Evolutionary conservation across 1,140 invertebrate species (phyloP), one percentile per base, ranked within the genome.

Genomic region (Diorhabda sublineata): DNA sequence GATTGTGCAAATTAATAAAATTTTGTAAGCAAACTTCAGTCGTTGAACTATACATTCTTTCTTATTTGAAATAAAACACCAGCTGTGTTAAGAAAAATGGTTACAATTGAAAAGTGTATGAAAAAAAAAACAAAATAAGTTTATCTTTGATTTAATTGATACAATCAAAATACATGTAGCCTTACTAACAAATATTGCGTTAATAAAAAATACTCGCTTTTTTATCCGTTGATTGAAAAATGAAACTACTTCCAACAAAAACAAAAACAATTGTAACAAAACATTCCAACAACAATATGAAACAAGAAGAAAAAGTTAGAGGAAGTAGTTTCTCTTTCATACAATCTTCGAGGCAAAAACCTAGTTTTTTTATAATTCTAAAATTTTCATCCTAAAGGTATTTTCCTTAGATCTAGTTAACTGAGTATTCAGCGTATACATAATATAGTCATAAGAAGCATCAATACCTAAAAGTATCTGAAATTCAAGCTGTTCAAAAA

Each of bases 81-180:
- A 26, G 26, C 26, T 26, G 26, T 26, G 26, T 26, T 26, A 26
- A 26, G 26, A 2, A 26, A 26, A 26, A 26, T 26, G 26, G 26
- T 26, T 26, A 1, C 26, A 26, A 26, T 26, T 3, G 2, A 52
- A 52, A 52, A n/a, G 2, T 6, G 4, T 52, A 2, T 8, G n/a
- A 2, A 3, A 4, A 52, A 52, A 52, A 52, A 52, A 4, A 3
- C 47, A 52, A 0, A 4, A 9, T 62, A 4, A 5, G 61, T 62
- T 62, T 62, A 44, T 62, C 42, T 62, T 62, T 62, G 42, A 42
- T 11, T 62, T 43, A 44, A 62, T 44, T 76, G 69, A 76, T 78
- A 78, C 76, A 78, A 77, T 77, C 73, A 77, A 77, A 77, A 71
- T 77, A 78, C 77, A 79, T 73, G 71, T 76, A 79, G 77, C 75